These are phyloP conservation scores for Brachyhypopomus gauderio DNA, from an alignment of 2,113 vertebrate species.

Conservation along the genomic window DNA sequence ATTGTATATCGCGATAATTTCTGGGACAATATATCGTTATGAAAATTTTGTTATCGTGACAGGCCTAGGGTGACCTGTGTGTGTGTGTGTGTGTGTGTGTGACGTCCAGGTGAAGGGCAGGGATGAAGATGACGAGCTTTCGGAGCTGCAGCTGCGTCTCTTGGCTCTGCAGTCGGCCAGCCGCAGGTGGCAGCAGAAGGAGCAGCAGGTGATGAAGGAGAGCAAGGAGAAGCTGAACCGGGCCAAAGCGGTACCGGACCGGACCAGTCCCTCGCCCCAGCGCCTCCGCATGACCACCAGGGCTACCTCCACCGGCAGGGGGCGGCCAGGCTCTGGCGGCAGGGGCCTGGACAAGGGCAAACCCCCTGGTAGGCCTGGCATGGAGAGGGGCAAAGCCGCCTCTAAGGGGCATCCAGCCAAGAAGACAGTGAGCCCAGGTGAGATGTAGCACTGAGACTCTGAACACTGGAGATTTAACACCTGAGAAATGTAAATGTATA, in stretches of 20 bases:
- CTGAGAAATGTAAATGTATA: too few relatives aligned
- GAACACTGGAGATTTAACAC: too few relatives aligned
- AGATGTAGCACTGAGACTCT: too few relatives aligned
- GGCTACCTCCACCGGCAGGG: constrained; percentile 39
- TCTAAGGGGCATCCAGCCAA: constrained; percentile 76
- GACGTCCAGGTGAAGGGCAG: constrained; percentile 33
- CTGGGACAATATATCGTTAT: too few relatives aligned
- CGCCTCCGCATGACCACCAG: constrained; percentile 61
- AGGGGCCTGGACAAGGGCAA: constrained; percentile 46
- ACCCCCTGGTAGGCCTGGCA: constrained; percentile 21
- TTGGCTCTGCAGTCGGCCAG: constrained; percentile 96
- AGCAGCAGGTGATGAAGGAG: constrained; percentile 94
- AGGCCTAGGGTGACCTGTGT: too few relatives aligned
- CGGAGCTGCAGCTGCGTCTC: constrained; percentile 93
- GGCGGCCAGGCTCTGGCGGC: background rate
- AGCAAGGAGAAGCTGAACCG: constrained; percentile 91
- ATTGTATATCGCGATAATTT: too few relatives aligned
- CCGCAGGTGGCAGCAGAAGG: constrained; percentile 98
- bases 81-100: constrained; percentile 15
- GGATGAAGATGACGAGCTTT: constrained; percentile 94
- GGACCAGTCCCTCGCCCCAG: constrained; percentile 11
- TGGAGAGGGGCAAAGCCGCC: constrained; percentile 73
- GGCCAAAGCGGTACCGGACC: constrained; percentile 71
- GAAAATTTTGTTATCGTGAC: too few relatives aligned
- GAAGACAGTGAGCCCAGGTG: constrained; percentile 76